Evolutionary conservation across 2,797 vertebrate species (phyloP).

Genomic region (Bradypodion ventrale): DNA sequence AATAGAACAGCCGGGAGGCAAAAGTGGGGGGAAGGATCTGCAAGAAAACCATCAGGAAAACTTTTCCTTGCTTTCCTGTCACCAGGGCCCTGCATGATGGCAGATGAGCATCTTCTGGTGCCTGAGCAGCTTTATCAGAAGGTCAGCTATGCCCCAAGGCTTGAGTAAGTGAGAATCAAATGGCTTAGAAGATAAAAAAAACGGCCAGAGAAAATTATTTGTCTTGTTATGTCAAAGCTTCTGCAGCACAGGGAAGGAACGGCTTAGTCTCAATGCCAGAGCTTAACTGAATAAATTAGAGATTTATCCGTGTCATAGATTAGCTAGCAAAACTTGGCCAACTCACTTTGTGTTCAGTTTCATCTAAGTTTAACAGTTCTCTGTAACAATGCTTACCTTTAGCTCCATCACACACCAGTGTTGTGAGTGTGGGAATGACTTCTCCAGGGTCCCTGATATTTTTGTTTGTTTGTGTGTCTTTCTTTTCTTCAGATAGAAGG

Average conservation of each 20-base stretch:
- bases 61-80: constrained; percentile 11
- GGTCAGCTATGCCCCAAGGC: constrained; percentile 26
- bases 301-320: constrained; percentile 50
- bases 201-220: constrained; percentile 10
- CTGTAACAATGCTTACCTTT: background rate
- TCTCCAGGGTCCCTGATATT: too few relatives aligned
- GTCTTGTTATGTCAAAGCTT: constrained; percentile 24
- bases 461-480: too few relatives aligned
- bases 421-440: background rate
- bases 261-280: constrained; percentile 30
- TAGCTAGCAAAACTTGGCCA: constrained; percentile 46
- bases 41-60: constrained; percentile 17
- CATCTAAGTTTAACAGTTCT: background rate
- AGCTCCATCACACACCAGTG: background rate
- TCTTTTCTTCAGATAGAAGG: too few relatives aligned
- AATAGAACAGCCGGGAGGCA: constrained; percentile 43
- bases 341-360: background rate
- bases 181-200: constrained; percentile 31
- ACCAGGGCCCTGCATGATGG: background rate
- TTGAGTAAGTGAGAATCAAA: constrained; percentile 33
- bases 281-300: constrained; percentile 52
- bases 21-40: constrained; percentile 19
- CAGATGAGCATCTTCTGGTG: background rate
- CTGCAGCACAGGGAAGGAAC: background rate
- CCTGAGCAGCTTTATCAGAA: constrained; percentile 39